phyloP scores from a whole-genome alignment of 2,797 vertebrate species.

The Brotula barbata region DNA sequence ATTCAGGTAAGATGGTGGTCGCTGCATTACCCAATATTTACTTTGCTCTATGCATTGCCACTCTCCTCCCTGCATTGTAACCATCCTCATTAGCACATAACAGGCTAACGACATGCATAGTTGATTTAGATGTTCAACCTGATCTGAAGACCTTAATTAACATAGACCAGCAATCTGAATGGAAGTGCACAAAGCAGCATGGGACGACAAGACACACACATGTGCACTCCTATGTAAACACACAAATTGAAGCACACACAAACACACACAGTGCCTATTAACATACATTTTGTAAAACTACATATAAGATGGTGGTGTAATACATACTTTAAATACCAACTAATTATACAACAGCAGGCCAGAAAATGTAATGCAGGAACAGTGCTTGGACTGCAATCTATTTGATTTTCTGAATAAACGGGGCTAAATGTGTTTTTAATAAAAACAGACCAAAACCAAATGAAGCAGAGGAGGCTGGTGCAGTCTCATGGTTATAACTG shows the following conservation, averaged over 20 bases:
- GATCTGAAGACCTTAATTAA: slow-evolving; percentile 82
- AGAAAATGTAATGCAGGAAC: background rate
- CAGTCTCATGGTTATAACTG: background rate
- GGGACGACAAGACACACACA: slow-evolving; percentile 39
- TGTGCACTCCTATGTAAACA: background rate
- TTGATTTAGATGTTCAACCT: slow-evolving; percentile 86
- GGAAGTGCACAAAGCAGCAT: slow-evolving; percentile 56
- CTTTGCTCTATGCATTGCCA: slow-evolving; percentile 57
- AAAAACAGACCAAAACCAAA: slow-evolving; percentile 11
- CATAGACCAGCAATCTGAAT: slow-evolving; percentile 69
- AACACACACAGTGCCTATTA: slow-evolving; percentile 3
- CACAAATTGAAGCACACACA: slow-evolving; percentile 23
- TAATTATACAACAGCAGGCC: slow-evolving; percentile 12
- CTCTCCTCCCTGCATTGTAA: slow-evolving; percentile 64
- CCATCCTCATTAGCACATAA: slow-evolving; percentile 88
- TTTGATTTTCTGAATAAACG: no score
- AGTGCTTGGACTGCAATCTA: no score
- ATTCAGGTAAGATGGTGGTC: slow-evolving; percentile 21
- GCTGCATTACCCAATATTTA: slow-evolving; percentile 54
- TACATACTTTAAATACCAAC: background rate
- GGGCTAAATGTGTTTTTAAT: slow-evolving; percentile 1
- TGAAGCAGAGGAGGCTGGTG: background rate
- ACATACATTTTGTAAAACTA: slow-evolving; percentile 13
- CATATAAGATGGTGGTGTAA: background rate
- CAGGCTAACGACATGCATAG: slow-evolving; percentile 87